These are phyloP conservation scores for Drosophila pseudotakahashii DNA, from an alignment of 2,888 invertebrate species.

Conservation along the genomic window DNA sequence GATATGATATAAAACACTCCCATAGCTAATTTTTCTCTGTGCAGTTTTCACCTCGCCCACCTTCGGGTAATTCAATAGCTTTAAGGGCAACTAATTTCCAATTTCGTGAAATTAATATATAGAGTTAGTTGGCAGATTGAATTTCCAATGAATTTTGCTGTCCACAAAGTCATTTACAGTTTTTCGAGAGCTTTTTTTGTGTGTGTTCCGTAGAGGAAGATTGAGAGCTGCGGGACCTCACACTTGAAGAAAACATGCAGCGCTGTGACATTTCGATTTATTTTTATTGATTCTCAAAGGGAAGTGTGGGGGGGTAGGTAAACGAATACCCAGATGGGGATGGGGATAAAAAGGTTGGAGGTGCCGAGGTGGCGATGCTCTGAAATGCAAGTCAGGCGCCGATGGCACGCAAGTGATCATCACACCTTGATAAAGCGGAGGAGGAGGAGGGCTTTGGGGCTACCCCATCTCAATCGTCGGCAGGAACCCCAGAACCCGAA, in stretches of 20 bases:
- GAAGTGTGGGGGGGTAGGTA: constrained; percentile 24
- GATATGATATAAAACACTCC: too few species aligned
- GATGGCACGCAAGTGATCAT: constrained; percentile 80
- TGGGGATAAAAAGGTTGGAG: constrained; percentile 23
- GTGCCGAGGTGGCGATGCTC: constrained; percentile 48
- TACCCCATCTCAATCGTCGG: constrained; percentile 14
- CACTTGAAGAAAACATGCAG: constrained; percentile 65
- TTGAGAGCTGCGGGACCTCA: constrained; percentile 72
- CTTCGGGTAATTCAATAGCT: constrained; percentile 63
- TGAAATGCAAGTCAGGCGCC: constrained; percentile 81
- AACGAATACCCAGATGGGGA: too few species aligned
- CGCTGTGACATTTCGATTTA: constrained; percentile 81
- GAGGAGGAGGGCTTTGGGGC: constrained; percentile 1
- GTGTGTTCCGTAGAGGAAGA: constrained; percentile 9
- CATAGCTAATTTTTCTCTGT: constrained; percentile 3
- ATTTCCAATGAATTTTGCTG: constrained; percentile 62
- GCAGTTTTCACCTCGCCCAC: constrained; percentile 6
- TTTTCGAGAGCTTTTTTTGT: constrained; percentile 27
- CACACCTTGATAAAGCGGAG: constrained; percentile 74
- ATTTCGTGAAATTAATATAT: constrained; percentile 59
- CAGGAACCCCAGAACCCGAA: constrained; percentile 5
- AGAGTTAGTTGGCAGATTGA: constrained; percentile 20
- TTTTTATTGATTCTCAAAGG: constrained; percentile 73
- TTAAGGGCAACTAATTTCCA: constrained; percentile 55
- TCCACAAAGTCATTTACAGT: constrained; percentile 73